Evolutionary conservation across 2,113 vertebrate genomes (phyloP), one percentile per base, ranked within the genome.

Genomic region (Orientallactaga bullata): DNA sequence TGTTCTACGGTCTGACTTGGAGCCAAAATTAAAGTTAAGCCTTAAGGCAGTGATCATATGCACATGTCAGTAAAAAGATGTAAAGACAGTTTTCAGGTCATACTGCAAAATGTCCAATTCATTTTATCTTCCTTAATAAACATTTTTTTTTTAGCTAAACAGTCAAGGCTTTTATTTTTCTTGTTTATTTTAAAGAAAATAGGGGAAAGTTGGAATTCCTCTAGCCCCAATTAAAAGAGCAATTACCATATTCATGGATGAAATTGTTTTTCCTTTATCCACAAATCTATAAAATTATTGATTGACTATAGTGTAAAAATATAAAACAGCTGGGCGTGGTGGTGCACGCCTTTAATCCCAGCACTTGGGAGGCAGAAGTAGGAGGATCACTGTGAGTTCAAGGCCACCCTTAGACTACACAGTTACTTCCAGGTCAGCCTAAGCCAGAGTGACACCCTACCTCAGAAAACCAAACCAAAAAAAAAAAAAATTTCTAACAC

Each of bases 391-490:
- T n/a, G n/a, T n/a, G n/a, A n/a, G n/a, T n/a, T n/a, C n/a, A n/a
- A n/a, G n/a, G n/a, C n/a, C n/a, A n/a, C n/a, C n/a, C n/a, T n/a
- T n/a, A n/a, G n/a, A n/a, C n/a, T n/a, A n/a, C n/a, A n/a, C n/a
- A n/a, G n/a, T n/a, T n/a, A n/a, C n/a, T n/a, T n/a, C n/a, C n/a
- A n/a, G n/a, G n/a, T n/a, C n/a, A n/a, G n/a, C n/a, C n/a, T n/a
- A n/a, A n/a, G n/a, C n/a, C n/a, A n/a, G n/a, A n/a, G n/a, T n/a
- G n/a, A n/a, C n/a, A n/a, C n/a, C n/a, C n/a, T n/a, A n/a, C n/a
- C n/a, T n/a, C n/a, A n/a, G n/a, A 94, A 92, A 74, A 87, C 18
- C 69, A 77, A 96, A 95, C 55, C 42, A 32, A 30, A 95, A 95
- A 92, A 63, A 65, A 96, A 76, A 30, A 93, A 21, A 39, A 61